A percentile compares a stretch with the other conserved stretches of the same genome.
Evolutionary conservation across 2,888 invertebrate genomes (phyloP).

Genomic region (Sesia bembeciformis): DNA sequence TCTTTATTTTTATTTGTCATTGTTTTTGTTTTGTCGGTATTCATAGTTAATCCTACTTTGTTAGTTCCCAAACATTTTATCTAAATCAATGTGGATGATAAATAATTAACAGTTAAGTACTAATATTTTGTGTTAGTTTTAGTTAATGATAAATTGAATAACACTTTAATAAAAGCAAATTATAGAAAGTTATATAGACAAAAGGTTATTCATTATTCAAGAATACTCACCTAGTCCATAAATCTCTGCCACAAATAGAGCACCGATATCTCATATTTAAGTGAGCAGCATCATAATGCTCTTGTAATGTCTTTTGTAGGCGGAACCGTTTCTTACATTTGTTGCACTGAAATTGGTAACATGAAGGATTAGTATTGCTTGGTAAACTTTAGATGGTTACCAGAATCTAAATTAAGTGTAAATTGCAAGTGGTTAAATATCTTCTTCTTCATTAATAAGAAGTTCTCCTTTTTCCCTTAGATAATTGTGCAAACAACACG

Average conservation of each 20-base stretch:
- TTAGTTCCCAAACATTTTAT: too few relatives aligned
- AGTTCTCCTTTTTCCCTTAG: not conserved
- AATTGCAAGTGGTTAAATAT: too few relatives aligned
- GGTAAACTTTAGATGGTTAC: too few relatives aligned
- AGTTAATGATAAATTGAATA: too few relatives aligned
- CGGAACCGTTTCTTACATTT: constrained; percentile 19
- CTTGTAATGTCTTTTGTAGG: constrained; percentile 12
- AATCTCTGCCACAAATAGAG: constrained; percentile 15
- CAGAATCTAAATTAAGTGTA: too few relatives aligned
- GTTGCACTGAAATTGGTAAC: constrained; percentile 12
- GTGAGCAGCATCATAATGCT: constrained; percentile 20
- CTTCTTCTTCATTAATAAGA: not conserved
- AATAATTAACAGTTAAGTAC: not conserved
- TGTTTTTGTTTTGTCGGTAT: too few relatives aligned
- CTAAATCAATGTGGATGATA: not conserved
- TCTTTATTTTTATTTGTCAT: too few relatives aligned
- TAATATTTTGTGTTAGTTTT: constrained; percentile 2
- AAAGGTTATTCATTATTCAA: too few relatives aligned
- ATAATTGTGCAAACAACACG: not conserved
- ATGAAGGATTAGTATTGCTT: too few relatives aligned
- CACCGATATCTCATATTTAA: constrained; percentile 19
- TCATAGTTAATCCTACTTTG: too few relatives aligned
- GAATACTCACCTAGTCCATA: constrained; percentile 1
- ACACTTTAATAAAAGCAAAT: too few relatives aligned
- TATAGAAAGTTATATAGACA: too few relatives aligned